Evolutionary conservation across 2,797 vertebrate genomes (phyloP), one percentile per base, ranked within the genome.

Genomic region (Microctenopoma lineatum): DNA sequence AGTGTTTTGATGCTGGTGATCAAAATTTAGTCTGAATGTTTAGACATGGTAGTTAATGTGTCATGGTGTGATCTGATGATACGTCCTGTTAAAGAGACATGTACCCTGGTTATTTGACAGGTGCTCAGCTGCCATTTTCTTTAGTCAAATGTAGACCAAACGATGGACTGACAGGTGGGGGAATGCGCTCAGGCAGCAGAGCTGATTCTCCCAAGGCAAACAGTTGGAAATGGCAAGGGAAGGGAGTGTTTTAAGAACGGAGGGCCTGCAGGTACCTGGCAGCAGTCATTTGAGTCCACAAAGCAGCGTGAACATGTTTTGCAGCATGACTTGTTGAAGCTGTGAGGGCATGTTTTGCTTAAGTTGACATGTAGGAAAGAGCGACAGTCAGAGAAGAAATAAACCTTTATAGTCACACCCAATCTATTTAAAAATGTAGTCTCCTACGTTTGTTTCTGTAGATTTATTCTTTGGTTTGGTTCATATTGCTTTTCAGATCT

Each of bases 211-310:
- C 76, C 50, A 39, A 70, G 74, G 75, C 66, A n/a, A 82, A 78
- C 45, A 21, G 75, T 73, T 66, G 60, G 75, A 77, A 46, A 70
- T 74, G 66, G 70, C 64, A 70, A 50, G 57, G 56, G 66, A 83
- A 70, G 72, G 57, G 42, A 53, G 70, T 75, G 51, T 80, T 78
- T 80, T 50, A 41, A 64, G 70, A 74, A 58, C 45, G 34, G 39
- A 66, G 66, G 47, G 73, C 75, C 74, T 69, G 65, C 63, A 77
- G 75, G 59, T 76, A 70, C 68, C 78, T 87, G 82, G 75, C 81
- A 85, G 70, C 76, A 84, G 74, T 73, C 59, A 76, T 79, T 84
- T 75, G 42, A 84, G 75, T 75, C 60, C 57, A 56, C 62, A 64
- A 69, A 83, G 69, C 55, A 55, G 57, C 44, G 41, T 18, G 46